Percentiles rank a stretch among this genome's conserved stretches.
Conservation (phyloP, 2,888 invertebrate species). For the Conus canariensis region DNA sequence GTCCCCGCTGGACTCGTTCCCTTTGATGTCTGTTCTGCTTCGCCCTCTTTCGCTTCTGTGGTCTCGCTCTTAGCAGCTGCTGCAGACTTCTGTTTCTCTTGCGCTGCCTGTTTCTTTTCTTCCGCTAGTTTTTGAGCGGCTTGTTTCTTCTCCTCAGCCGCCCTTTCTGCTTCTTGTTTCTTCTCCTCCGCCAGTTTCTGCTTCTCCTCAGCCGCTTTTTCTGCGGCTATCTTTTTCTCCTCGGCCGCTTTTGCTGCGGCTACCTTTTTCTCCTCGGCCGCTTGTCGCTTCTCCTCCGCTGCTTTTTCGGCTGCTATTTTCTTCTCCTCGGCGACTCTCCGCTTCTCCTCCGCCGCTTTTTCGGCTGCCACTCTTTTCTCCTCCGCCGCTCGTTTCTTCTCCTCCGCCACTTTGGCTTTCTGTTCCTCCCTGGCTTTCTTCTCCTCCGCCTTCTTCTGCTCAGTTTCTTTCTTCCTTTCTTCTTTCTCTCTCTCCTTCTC, state of each 20-base stretch:
- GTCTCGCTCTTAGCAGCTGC: not conserved
- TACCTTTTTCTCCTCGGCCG: not conserved
- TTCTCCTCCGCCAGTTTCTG: slow-evolving; percentile 4
- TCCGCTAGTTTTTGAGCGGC: not conserved
- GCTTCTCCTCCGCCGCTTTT: not conserved
- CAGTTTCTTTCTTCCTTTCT: not conserved
- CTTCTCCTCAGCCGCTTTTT: slow-evolving; percentile 16
- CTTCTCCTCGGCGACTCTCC: not conserved
- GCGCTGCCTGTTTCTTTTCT: not conserved
- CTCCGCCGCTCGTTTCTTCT: not conserved
- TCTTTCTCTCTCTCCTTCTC: not conserved
- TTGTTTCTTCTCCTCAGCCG: slow-evolving; percentile 2
- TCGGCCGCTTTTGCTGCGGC: not conserved
- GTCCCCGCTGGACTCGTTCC: not conserved
- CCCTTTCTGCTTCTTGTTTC: not conserved
- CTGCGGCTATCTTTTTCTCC: not conserved
- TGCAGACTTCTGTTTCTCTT: not conserved
- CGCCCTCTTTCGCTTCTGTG: not conserved
- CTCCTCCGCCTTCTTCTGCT: slow-evolving; percentile 17
- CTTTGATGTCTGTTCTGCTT: not conserved
- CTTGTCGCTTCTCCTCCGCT: not conserved
- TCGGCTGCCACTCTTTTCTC: not conserved
- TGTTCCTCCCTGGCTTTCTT: not conserved
- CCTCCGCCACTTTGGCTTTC: not conserved
- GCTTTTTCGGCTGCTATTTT: not conserved